Conservation (phyloP, 1,140 invertebrate genomes). For the Macrocentrus cingulum region DNA sequence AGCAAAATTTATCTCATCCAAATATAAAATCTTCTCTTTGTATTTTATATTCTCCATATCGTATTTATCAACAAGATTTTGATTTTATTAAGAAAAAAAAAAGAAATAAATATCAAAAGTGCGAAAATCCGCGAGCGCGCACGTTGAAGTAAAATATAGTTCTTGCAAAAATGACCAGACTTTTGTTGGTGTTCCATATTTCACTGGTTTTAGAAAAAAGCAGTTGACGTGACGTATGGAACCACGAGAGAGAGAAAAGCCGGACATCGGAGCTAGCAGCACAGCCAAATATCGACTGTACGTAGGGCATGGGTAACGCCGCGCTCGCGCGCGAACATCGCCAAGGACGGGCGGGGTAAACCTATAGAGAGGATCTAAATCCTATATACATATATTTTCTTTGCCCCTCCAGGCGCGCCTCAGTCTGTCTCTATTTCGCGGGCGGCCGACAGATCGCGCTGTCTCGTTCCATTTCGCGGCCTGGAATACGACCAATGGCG, state of each 20-base stretch:
- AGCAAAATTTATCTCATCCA: too few relatives aligned
- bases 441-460: not conserved
- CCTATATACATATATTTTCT: constrained; percentile 12
- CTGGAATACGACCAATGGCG: constrained; percentile 24
- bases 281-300: constrained; percentile 23
- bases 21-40: too few relatives aligned
- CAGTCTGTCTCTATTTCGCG: not conserved
- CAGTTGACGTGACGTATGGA: too few relatives aligned
- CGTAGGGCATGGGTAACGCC: constrained; percentile 1
- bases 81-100: too few relatives aligned
- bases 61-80: too few relatives aligned
- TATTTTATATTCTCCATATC: too few relatives aligned
- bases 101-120: too few relatives aligned
- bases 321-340: constrained; percentile 22
- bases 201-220: too few relatives aligned
- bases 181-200: too few relatives aligned
- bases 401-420: not conserved
- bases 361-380: not conserved
- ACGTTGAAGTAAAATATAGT: too few relatives aligned
- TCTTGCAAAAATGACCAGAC: too few relatives aligned
- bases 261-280: not conserved
- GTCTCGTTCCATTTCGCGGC: not conserved
- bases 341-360: constrained; percentile 10
- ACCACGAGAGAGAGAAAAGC: constrained; percentile 4
- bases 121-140: too few relatives aligned